Percentiles rank a stretch among this genome's conserved stretches.
These are phyloP conservation scores for Calliopsis andreniformis DNA, from an alignment of 1,140 invertebrate species.

Conservation along the genomic window DNA sequence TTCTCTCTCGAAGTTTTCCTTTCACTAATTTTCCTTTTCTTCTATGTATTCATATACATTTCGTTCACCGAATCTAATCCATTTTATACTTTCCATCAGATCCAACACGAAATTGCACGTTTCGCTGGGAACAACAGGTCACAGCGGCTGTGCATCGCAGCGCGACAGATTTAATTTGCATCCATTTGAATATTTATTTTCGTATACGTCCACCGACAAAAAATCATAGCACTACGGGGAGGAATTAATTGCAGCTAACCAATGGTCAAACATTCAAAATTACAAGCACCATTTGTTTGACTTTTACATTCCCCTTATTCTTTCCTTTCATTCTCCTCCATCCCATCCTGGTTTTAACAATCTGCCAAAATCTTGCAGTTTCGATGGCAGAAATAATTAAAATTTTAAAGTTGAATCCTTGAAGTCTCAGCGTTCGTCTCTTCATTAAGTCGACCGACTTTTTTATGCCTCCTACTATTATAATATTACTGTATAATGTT, in stretches of 20 bases:
- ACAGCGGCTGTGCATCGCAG: not conserved
- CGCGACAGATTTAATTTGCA: conserved; percentile 14
- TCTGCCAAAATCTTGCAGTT: too few species aligned
- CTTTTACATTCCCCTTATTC: not conserved
- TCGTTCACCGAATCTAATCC: not conserved
- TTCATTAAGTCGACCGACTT: too few species aligned
- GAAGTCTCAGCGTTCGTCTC: too few species aligned
- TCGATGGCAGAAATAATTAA: not conserved
- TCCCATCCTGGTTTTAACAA: too few species aligned
- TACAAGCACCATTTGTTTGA: not conserved
- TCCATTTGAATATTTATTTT: conserved; percentile 24
- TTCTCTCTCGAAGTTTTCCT: too few species aligned
- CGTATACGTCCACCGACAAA: not conserved
- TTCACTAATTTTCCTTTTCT: not conserved
- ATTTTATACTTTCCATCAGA: not conserved
- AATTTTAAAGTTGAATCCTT: too few species aligned
- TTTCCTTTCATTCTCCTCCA: not conserved
- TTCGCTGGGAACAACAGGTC: not conserved
- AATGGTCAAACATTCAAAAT: not conserved
- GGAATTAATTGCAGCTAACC: conserved; percentile 4
- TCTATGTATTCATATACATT: not conserved
- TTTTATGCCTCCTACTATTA: too few species aligned
- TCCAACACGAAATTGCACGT: not conserved
- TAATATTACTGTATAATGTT: too few species aligned
- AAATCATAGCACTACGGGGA: not conserved